Percentiles rank a stretch among this genome's conserved stretches.
phyloP scores from a whole-genome alignment of 2,888 invertebrate species.

The Notodonta ziczac region DNA sequence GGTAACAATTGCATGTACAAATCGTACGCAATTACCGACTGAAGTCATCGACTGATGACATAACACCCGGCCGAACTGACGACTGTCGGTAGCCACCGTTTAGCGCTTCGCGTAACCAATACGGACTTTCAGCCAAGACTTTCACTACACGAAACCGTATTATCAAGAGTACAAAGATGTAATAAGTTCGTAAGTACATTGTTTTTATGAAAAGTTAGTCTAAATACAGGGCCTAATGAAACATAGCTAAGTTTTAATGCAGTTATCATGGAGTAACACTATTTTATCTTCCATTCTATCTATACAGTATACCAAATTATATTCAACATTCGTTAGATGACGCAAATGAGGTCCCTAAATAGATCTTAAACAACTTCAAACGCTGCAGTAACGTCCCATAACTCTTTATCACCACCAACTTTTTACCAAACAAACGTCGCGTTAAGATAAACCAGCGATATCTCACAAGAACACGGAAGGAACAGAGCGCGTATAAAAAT shows the following conservation, averaged over 20 bases:
- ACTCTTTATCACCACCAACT: constrained; percentile 7
- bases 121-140: not conserved
- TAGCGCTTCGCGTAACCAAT: not conserved
- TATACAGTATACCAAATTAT: too few relatives aligned
- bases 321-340: not conserved
- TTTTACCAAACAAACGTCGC: constrained; percentile 16
- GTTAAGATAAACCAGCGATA: constrained; percentile 22
- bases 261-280: too few relatives aligned
- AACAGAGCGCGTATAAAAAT: constrained; percentile 28
- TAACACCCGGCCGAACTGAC: not conserved
- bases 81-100: not conserved
- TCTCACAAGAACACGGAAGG: constrained; percentile 20
- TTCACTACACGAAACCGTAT: not conserved
- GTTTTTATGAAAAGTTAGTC: too few relatives aligned
- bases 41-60: not conserved
- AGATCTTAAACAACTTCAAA: constrained; percentile 15
- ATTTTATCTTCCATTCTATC: too few relatives aligned
- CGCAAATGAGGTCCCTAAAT: constrained; percentile 1
- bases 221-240: too few relatives aligned
- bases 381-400: constrained; percentile 11
- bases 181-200: too few relatives aligned
- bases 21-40: not conserved
- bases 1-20: not conserved
- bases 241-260: too few relatives aligned
- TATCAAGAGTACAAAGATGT: not conserved